phyloP scores from a whole-genome alignment of 2,797 vertebrate genomes.

The Sebastes diploproa region DNA sequence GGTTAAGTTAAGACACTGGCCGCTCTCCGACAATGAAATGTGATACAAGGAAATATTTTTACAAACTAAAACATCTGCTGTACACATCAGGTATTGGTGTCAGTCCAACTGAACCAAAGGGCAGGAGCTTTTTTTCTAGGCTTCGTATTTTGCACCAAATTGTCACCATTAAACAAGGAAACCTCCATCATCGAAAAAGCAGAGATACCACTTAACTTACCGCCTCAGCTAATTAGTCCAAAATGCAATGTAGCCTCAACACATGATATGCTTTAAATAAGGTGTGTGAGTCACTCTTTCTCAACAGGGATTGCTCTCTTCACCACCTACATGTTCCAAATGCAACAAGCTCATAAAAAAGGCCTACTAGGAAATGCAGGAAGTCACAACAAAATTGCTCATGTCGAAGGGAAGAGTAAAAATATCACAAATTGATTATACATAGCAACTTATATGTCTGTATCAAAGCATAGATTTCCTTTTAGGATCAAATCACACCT shows the following conservation, averaged over 20 bases:
- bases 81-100: not conserved
- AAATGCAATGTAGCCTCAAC: not conserved
- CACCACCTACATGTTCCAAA: slow-evolving; percentile 9
- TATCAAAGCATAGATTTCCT: slow-evolving; percentile 57
- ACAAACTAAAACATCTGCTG: not conserved
- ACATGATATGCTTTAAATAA: not conserved
- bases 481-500: slow-evolving; percentile 39
- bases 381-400: slow-evolving; percentile 16
- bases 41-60: not conserved
- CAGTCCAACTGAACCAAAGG: not conserved
- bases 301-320: not conserved
- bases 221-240: not conserved
- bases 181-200: not conserved
- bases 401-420: not conserved
- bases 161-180: not conserved
- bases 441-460: slow-evolving; percentile 22
- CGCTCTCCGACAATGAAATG: not conserved
- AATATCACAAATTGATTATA: slow-evolving; percentile 46
- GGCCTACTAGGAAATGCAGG: not conserved
- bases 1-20: not conserved
- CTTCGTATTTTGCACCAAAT: not conserved
- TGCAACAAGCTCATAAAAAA: slow-evolving; percentile 10
- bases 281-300: not conserved
- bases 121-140: not conserved
- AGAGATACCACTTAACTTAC: not conserved